Base-by-base conservation (phyloP, 2,113 vertebrate genomes). In the Ceuthmochares aereus region DNA sequence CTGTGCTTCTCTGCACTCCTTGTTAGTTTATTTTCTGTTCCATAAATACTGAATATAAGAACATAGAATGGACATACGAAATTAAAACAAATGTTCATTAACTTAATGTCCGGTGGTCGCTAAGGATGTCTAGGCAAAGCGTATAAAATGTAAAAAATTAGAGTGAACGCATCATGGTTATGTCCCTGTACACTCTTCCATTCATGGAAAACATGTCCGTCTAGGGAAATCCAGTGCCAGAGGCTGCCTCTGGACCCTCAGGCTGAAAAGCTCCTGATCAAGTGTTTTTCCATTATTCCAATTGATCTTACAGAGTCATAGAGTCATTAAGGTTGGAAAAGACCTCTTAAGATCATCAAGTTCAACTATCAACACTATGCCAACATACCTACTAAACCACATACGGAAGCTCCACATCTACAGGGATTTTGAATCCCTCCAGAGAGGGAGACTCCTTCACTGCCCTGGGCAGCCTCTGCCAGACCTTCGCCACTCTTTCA, bases 1-100 rank as follows among this genome's bases (percentile, higher is more conserved):
- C 4, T 0, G 0, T 27, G 18, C 27, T 70, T 40, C 30, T 67
- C 40, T 74, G 68, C 5, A 1, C 23, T 25, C 34, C 18, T 52
- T 34, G 6, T 14, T 13, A 6, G 2, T 69, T 83, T 22, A 19
- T 66, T 64, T 89, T 51, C 36, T 73, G 8, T 36, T 64, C 58
- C n/a, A 22, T 27, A 32, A 72, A 70, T 23, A 4, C 6, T 75
- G 52, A 84, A 12, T 56, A 6, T 16, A 51, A 43, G 36, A 75
- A 17, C 16, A 20, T 7, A 13, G 77, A 49, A 26, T 11, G 26
- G 27, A 36, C 3, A 23, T 20, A 8, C 1, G 36, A 34, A 69
- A 42, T 5, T 52, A 18, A 80, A 83, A 1, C 7, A 18, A 52
- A 52, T 17, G 7, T 64, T 29, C 8, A 2, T 60, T 73, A 22